Conservation (phyloP, 2,113 vertebrate species). For the Scomber scombrus region DNA sequence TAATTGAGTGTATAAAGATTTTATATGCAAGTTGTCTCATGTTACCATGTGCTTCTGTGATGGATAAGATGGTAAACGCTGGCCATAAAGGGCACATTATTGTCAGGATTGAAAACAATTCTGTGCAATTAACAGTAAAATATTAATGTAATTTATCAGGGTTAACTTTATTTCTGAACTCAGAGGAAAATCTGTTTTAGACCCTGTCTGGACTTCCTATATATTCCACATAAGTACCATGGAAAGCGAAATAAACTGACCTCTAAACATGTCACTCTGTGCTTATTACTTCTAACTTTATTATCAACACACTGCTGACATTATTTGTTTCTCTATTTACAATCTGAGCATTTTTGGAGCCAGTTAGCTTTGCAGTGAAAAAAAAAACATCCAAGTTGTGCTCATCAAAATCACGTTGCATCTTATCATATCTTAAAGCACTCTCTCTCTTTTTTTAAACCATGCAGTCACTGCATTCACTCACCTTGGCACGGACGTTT, state of each 20-base stretch:
- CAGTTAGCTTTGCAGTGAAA: too few species aligned
- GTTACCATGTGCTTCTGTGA: not conserved
- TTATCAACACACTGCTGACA: too few species aligned
- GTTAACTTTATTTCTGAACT: not conserved
- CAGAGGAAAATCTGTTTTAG: not conserved
- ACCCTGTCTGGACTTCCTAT: not conserved
- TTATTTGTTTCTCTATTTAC: too few species aligned
- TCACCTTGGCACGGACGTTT: conserved; percentile 98
- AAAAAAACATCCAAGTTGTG: not conserved
- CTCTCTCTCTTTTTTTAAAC: too few species aligned
- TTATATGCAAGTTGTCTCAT: not conserved
- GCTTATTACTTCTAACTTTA: not conserved
- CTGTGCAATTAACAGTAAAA: too few species aligned
- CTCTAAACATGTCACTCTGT: not conserved
- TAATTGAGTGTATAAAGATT: not conserved
- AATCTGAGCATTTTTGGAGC: too few species aligned
- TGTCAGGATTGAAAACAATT: not conserved
- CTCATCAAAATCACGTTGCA: too few species aligned
- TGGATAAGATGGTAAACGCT: not conserved
- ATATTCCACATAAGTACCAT: not conserved
- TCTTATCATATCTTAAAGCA: too few species aligned
- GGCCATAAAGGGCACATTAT: too few species aligned
- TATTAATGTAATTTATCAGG: not conserved
- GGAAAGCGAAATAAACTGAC: not conserved
- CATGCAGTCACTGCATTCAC: conserved; percentile 6